Base-by-base conservation (phyloP, 2,113 vertebrate species). In the Hemichromis elongatus region DNA sequence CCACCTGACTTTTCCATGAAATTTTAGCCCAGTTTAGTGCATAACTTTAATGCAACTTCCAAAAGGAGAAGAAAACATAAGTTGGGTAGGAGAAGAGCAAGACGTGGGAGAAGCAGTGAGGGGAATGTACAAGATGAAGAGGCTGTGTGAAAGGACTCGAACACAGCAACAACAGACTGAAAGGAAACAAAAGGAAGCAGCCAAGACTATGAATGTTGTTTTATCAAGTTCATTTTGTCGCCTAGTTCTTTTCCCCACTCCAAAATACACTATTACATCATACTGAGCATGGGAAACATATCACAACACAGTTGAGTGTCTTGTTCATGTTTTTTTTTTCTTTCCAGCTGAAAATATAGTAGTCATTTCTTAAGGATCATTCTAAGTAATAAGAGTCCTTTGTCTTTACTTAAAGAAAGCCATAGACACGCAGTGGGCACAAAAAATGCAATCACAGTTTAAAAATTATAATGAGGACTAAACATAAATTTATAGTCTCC, bases 241-340 rank as follows among this genome's bases (percentile, higher is more conserved):
- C 90, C 90, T 82, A 87, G 86, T 92, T 95, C 83, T 90, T 91
- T 92, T 91, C 86, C 88, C 84, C 87, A 92, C 79, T 96, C 95
- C 95, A 95, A 96, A 95, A 94, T 92, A 96, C 85, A 96, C 92
- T n/a, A 94, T 95, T 93, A 95, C 92, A 95, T 95, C 94, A 96
- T 86, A 86, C 68, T 1, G 68, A 93, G 93, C 93, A 91, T 96
- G 95, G 95, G 95, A 96, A 96, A 93, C 86, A 80, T 88, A 84
- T 18, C 53, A 86, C 79, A 57, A 87, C 87, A 83, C 53, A 61
- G 82, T 35, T 78, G 40, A 87, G 63, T 79, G 80, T 85, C 83
- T 88, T 6, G 13, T 85, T 91, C 89, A 86, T 93, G 81, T 87
- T 26, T 80, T 82, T 50, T 42, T 37, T n/a, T 21, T n/a, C 59